Evolutionary conservation across 2,113 vertebrate species (phyloP).

Genomic region (Ranitomeya variabilis): DNA sequence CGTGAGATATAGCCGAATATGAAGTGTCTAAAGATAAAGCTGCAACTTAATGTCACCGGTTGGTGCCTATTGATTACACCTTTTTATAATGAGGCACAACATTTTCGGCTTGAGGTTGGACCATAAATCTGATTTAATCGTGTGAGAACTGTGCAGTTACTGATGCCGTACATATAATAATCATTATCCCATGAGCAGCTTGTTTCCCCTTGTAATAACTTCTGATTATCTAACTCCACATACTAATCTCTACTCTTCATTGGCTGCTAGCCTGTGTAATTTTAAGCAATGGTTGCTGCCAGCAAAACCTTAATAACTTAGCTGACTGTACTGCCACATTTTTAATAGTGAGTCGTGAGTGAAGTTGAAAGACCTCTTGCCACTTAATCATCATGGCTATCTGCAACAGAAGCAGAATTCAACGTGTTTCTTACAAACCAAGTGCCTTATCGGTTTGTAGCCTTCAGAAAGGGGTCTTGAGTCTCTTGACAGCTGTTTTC

Average conservation of each 20-base stretch:
- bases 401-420: not conserved
- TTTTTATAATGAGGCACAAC: not conserved
- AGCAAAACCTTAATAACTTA: conserved; percentile 18
- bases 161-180: not conserved
- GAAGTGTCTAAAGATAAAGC: no score
- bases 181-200: not conserved
- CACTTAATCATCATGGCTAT: conserved; percentile 2
- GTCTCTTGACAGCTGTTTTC: not conserved
- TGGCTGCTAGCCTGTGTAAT: conserved; percentile 12
- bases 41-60: no score
- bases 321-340: not conserved
- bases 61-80: no score
- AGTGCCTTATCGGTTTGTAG: not conserved
- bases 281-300: conserved; percentile 24
- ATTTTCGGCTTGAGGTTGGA: not conserved
- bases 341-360: not conserved
- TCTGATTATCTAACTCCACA: not conserved
- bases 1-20: no score
- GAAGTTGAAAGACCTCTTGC: not conserved
- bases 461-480: not conserved
- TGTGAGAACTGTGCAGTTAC: not conserved
- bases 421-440: not conserved
- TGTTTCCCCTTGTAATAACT: conserved; percentile 23
- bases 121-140: not conserved
- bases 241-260: conserved; percentile 19